Conservation (phyloP, 2,888 invertebrate genomes). For the Diaprepes abbreviatus region DNA sequence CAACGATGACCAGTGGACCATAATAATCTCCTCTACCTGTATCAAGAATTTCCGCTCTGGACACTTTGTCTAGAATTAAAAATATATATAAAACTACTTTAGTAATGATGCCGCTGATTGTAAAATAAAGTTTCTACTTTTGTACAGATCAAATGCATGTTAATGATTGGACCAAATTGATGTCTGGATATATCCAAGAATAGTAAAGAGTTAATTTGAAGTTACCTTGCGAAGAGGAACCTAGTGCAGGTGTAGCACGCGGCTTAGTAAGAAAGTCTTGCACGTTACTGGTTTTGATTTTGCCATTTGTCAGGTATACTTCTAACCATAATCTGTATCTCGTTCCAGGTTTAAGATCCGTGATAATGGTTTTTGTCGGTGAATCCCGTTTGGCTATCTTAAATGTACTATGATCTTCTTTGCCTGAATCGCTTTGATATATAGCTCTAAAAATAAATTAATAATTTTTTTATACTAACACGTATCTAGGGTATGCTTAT, state of each 20-base stretch:
- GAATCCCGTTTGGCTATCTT: constrained; percentile 83
- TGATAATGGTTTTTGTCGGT: constrained; percentile 76
- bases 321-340: constrained; percentile 92
- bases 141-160: too few species aligned
- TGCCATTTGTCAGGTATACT: constrained; percentile 90
- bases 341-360: constrained; percentile 82
- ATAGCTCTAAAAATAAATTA: constrained; percentile 73
- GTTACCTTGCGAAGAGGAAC: constrained; percentile 66
- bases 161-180: too few species aligned
- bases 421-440: constrained; percentile 81
- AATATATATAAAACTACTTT: too few species aligned
- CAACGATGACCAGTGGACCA: constrained; percentile 89
- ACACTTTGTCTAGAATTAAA: constrained; percentile 59
- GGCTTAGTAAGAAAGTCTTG: constrained; percentile 90
- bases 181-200: too few species aligned
- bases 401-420: constrained; percentile 80
- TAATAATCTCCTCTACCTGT: constrained; percentile 81
- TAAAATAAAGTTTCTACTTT: too few species aligned
- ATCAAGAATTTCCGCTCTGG: constrained; percentile 70
- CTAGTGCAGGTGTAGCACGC: constrained; percentile 70
- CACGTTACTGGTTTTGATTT: constrained; percentile 90
- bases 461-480: too few species aligned
- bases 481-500: too few species aligned
- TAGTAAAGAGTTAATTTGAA: too few species aligned
- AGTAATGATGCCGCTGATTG: too few species aligned